Base-by-base conservation (phyloP, 92 coral and sea anemone genomes). In the Phenganax subtilis region DNA sequence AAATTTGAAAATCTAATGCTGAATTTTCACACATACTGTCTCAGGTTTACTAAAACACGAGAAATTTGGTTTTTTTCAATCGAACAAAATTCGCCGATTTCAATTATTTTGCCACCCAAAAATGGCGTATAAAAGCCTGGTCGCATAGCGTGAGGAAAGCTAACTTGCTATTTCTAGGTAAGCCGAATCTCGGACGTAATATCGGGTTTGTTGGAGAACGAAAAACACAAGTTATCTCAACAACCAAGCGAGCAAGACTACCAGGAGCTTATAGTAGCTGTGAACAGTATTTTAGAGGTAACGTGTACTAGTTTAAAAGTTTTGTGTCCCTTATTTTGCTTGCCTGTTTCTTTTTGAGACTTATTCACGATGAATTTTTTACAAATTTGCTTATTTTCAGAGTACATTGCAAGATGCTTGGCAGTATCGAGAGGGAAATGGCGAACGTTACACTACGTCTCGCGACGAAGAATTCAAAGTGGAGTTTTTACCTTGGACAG, bases 401-500 rank as follows among this genome's bases (percentile, higher is more conserved):
- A 63, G 63, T 79, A 20, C 92, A 77, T 87, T 94, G 7, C 90
- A 87, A 29, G 94, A 90, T 62, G 97, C 98, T 17, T 94, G 98
- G 98, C 91, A 90, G 51, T 94, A 86, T 83, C 88, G 97, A 16
- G 94, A 94, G 81, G 84, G 84, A 44, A 88, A 89, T 82, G 88
- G 86, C 14, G 55, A 83, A 8, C 11, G 78, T 12, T 94, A 92
- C 75, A 87, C 88, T 67, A 83, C 89, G 11, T 85, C 84, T 82
- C 54, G 77, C 6, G 78, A 37, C 0, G 76, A 73, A 10, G 93
- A 88, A 47, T 57, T 66, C 27, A 81, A 76, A 63, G 81, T 88
- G 47, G 97, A 93, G 74, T 86, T 89, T 62, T 68, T 94, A 61
- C 91, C 92, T 16, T 94, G 98, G 98, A 94, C 98, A 72, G 96